Conservation (phyloP, 2,797 vertebrate species). For the Gymnoscopelus braueri region DNA sequence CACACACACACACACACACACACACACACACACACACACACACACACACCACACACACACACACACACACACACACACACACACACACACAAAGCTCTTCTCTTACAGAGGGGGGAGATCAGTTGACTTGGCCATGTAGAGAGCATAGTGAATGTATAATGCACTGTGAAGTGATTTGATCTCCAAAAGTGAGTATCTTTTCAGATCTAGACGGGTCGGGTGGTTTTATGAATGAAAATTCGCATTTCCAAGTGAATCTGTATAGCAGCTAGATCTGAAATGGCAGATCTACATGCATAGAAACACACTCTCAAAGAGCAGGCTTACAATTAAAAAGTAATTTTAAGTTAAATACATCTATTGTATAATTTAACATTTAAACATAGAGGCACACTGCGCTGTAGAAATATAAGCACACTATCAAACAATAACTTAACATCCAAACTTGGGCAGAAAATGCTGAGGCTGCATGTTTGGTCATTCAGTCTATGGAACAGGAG, state of each 20-base stretch:
- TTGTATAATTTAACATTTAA: too few relatives aligned
- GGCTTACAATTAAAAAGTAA: neutral
- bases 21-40: slow-evolving; percentile 1
- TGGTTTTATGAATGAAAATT: slow-evolving; percentile 29
- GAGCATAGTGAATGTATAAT: slow-evolving; percentile 16
- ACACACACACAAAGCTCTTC: slow-evolving; percentile 18
- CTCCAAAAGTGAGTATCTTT: slow-evolving; percentile 39
- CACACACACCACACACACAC: slow-evolving; percentile 36
- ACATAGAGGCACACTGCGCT: too few relatives aligned
- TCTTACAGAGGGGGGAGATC: slow-evolving; percentile 49
- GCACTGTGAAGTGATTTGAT: slow-evolving; percentile 34
- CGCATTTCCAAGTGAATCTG: slow-evolving; percentile 1
- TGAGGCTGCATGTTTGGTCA: neutral
- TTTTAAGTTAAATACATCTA: too few relatives aligned
- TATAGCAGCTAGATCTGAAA: slow-evolving; percentile 23
- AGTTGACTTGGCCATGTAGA: slow-evolving; percentile 27
- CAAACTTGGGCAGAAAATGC: neutral
- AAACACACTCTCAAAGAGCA: neutral
- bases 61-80: slow-evolving; percentile 21
- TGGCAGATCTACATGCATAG: neutral
- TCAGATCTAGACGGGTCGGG: slow-evolving; percentile 10
- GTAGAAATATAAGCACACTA: too few relatives aligned
- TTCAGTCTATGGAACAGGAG: slow-evolving; percentile 23
- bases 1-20: neutral
- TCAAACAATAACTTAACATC: too few relatives aligned